Evolutionary conservation across 2,797 vertebrate species (phyloP).

Genomic region (Sebastes diaconus): DNA sequence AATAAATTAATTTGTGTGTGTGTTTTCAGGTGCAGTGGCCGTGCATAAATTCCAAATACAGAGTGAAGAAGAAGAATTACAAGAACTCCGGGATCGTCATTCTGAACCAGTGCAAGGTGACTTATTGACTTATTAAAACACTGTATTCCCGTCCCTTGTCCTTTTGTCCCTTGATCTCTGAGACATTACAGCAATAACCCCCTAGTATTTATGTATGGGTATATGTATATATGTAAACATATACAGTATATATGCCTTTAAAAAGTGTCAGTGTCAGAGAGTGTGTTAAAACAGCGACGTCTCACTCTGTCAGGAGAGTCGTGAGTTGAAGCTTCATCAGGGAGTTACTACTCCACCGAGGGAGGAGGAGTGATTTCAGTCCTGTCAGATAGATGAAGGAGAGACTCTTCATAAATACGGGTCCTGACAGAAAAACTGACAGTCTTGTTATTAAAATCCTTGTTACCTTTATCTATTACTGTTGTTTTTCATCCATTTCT

Average conservation of each 20-base stretch:
- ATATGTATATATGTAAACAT: too few relatives aligned
- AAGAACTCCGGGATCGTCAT: constrained; percentile 97
- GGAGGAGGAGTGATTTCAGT: neutral
- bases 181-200: too few relatives aligned
- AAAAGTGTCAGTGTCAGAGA: neutral
- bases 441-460: neutral
- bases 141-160: neutral
- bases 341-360: neutral
- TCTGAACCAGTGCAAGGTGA: constrained; percentile 96
- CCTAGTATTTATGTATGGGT: too few relatives aligned
- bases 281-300: neutral
- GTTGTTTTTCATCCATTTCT: neutral
- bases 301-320: neutral
- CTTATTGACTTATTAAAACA: neutral
- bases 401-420: neutral
- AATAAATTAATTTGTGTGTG: neutral
- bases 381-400: neutral
- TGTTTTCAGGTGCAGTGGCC: constrained; percentile 86
- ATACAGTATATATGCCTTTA: neutral
- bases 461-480: neutral
- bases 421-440: neutral
- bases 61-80: constrained; percentile 97
- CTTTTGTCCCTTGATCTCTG: neutral
- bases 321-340: neutral
- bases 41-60: constrained; percentile 97